Base-by-base conservation (phyloP, 2,113 vertebrate species). In the Corythoichthys haematopterus region DNA sequence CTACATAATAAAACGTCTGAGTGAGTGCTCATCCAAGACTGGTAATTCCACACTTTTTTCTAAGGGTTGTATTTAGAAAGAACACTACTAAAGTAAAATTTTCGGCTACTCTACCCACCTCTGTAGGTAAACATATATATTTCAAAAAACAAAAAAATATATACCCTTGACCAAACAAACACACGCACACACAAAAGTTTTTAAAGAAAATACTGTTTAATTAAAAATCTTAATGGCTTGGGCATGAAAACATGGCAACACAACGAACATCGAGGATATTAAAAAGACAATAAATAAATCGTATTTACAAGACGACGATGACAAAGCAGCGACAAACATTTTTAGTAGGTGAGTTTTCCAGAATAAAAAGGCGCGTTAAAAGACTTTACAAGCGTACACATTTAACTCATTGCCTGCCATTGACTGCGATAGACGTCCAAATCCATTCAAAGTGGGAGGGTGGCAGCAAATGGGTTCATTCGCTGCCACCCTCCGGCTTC, bases 141-240 rank as follows among this genome's bases (percentile, higher is more conserved):
- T 60, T n/a, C 20, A 2, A 28, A 60, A n/a, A 20, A 4, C 0
- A 43, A n/a, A 46, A 10, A 28, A 64, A 46, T 8, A 12, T 14
- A 20, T n/a, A 16, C 10, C 15, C 10, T 6, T 50, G 46, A 64
- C 37, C 3, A 51, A 65, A 28, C 20, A 28, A 28, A 28, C 20
- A 9, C 36, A 85, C 71, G 48, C 48, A 38, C 20, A 33, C 20
- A 28, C 35, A 77, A 72, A 75, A 83, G 48, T 68, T 6, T 70
- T 83, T 89, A 90, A 84, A 86, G 86, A 89, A 90, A 90, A 90
- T 90, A 90, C 84, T 81, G 88, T 90, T 90, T 90, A 90, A 89
- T 90, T 86, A 83, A 86, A 90, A 88, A 88, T 90, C 85, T 90
- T 90, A 89, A 90, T 90, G 87, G 88, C 88, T 90, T 87, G 85